phyloP scores from a whole-genome alignment of 2,113 vertebrate genomes.

The Oophaga pumilio region DNA sequence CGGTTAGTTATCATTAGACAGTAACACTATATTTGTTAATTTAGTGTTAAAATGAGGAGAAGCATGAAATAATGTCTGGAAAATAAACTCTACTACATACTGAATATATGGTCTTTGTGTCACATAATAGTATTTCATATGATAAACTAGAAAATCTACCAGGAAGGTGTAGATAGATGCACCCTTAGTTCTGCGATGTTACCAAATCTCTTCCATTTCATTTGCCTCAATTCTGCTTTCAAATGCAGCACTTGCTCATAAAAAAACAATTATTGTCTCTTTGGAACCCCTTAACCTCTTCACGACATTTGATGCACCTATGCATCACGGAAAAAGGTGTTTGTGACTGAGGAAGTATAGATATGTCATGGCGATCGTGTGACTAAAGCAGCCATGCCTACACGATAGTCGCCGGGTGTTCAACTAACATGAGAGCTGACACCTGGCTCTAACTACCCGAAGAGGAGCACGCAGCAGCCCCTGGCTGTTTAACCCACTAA shows the following conservation, averaged over 20 bases:
- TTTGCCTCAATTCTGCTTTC: background rate
- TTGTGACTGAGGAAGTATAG: too few relatives aligned
- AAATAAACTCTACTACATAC: background rate
- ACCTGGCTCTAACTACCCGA: too few relatives aligned
- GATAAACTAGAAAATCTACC: background rate
- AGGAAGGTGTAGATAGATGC: background rate
- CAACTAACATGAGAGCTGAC: too few relatives aligned
- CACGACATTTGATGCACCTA: too few relatives aligned
- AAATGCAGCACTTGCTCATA: background rate
- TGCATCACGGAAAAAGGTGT: too few relatives aligned
- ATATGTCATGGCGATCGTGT: too few relatives aligned
- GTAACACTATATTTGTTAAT: background rate
- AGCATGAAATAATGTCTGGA: background rate
- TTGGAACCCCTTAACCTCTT: background rate
- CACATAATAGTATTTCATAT: background rate
- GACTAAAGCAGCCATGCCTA: too few relatives aligned
- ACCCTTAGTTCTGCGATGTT: background rate
- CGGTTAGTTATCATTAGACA: slow-evolving; percentile 11
- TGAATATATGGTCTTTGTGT: background rate
- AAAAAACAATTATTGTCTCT: background rate
- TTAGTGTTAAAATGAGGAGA: background rate
- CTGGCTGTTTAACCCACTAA: too few relatives aligned
- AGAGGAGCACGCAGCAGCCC: too few relatives aligned
- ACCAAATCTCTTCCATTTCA: background rate
- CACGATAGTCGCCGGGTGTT: too few relatives aligned